Base-by-base conservation (phyloP, 2,797 vertebrate genomes). In the Rhynchotus rufescens region DNA sequence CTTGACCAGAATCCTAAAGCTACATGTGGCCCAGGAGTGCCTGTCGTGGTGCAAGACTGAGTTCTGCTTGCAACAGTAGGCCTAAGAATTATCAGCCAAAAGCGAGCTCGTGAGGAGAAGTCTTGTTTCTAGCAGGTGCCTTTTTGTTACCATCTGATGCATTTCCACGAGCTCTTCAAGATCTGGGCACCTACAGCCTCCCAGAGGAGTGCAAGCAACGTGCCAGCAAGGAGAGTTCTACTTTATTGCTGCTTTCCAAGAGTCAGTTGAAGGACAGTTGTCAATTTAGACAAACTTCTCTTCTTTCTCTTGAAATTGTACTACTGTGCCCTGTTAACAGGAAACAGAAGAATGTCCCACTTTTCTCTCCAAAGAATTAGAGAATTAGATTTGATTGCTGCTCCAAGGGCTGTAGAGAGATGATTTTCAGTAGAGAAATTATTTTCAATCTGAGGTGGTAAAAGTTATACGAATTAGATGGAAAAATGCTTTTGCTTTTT, bases 1-100 rank as follows among this genome's bases (percentile, higher is more conserved):
- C 62, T 88, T 92, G 42, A 88, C 45, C 66, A 54, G 56, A 91
- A 71, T 89, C 30, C 59, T 80, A 77, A 74, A 80, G 69, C n/a
- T 66, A 17, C 21, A 30, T 93, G 88, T 52, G 77, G 52, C 65
- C 67, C 64, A 79, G 78, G 76, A 21, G 44, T 88, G 30, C 60
- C 64, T 86, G 86, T 22, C 73, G 47, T 74, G 28, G 10, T 81
- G 34, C 12, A 25, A 73, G 71, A 51, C 2, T 45, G 66, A 83
- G 32, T 85, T 89, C 67, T 86, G 15, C 28, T 64, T 89, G 44
- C 36, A 36, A 49, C 42, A 34, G 72, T 15, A 80, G 17, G 32
- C 15, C 2, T 45, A 84, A 59, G 15, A 8, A 17, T 77, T 74
- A 77, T 54, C 44, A 30, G 40, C 71, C 84, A 22, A 69, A 86